These are phyloP conservation scores for Poecilia wingei DNA, from an alignment of 2,797 vertebrate species.

Conservation along the genomic window DNA sequence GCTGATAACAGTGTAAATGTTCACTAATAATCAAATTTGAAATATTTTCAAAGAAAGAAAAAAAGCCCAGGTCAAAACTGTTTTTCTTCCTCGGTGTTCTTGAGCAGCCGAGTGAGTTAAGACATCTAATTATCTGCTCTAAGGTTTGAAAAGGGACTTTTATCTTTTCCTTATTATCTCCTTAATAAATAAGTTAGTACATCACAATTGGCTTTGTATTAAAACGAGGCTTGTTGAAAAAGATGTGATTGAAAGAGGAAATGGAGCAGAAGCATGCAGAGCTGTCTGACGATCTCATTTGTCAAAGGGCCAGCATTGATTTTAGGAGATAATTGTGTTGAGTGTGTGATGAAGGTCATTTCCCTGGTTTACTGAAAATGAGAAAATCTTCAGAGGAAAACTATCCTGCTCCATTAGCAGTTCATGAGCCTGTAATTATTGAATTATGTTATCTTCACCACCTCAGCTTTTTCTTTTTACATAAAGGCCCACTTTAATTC, in stretches of 20 bases:
- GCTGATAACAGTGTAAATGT: background rate
- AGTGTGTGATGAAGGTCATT: constrained; percentile 71
- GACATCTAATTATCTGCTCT: no score
- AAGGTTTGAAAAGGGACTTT: background rate
- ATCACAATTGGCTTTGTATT: background rate
- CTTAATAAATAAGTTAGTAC: background rate
- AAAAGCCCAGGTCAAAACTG: background rate
- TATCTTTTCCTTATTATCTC: background rate
- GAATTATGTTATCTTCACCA: constrained; percentile 60
- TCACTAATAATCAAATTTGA: background rate
- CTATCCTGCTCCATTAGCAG: constrained; percentile 61
- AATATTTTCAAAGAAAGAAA: background rate
- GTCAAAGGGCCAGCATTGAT: constrained; percentile 68
- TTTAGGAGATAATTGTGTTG: constrained; percentile 70
- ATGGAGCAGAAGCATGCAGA: constrained; percentile 30
- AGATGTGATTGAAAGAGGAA: constrained; percentile 53
- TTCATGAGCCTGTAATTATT: constrained; percentile 75
- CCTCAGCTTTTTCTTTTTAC: constrained; percentile 45
- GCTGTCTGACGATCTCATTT: constrained; percentile 62
- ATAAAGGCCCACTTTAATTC: constrained; percentile 55
- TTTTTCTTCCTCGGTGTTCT: background rate
- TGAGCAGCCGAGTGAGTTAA: background rate
- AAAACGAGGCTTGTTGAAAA: background rate
- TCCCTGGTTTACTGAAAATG: constrained; percentile 62
- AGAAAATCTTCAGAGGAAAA: constrained; percentile 56